A percentile compares a stretch with the other conserved stretches of the same genome.
phyloP scores from a whole-genome alignment of 2,113 vertebrate species.

The Elaphurus davidianus region DNA sequence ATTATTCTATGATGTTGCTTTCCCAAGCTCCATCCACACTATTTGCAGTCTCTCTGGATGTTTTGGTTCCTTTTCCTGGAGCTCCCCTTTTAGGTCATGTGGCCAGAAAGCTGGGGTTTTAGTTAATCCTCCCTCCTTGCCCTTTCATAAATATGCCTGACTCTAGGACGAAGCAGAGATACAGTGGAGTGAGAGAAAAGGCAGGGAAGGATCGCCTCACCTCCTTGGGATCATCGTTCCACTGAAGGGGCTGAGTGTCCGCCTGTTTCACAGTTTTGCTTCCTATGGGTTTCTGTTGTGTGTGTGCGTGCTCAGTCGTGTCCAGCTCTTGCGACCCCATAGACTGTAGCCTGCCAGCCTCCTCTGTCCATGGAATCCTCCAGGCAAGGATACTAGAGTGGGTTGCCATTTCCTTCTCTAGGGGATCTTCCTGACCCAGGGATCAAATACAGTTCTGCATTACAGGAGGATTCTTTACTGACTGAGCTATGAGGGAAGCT shows the following conservation, averaged over 20 bases:
- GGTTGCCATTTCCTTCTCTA: not conserved
- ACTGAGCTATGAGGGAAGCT: not conserved
- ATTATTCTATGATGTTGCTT: not conserved
- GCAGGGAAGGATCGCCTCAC: not conserved
- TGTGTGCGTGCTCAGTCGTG: accelerated
- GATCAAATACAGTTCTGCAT: not conserved
- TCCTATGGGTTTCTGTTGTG: not conserved
- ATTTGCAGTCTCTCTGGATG: not conserved
- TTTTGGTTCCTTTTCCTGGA: not conserved
- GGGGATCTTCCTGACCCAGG: not conserved
- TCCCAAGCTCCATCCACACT: not conserved
- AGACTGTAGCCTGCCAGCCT: not conserved
- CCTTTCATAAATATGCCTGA: not conserved
- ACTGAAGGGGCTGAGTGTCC: not conserved
- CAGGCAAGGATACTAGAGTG: not conserved
- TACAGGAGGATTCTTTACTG: not conserved
- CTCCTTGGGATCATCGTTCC: not conserved
- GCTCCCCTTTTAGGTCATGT: not conserved
- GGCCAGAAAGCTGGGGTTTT: not conserved
- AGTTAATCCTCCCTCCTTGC: not conserved
- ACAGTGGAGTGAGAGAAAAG: not conserved
- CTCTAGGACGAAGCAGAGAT: not conserved
- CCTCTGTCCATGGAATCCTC: not conserved
- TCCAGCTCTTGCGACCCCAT: not conserved
- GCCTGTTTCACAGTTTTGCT: not conserved